Evolutionary conservation across 1,140 invertebrate genomes (phyloP).

Genomic region (Drosophila burlai): DNA sequence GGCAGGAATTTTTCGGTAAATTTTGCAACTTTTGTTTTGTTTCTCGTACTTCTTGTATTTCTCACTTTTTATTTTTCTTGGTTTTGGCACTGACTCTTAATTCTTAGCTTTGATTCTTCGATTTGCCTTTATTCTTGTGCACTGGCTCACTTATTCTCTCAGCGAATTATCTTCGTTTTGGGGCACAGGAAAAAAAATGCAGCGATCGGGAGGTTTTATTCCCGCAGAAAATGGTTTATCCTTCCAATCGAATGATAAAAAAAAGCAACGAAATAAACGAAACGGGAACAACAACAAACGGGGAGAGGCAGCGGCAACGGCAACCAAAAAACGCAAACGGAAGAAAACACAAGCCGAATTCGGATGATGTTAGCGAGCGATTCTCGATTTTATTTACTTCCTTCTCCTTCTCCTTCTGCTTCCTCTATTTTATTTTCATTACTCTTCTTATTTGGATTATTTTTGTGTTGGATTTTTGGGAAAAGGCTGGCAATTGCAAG

Average conservation of each 20-base stretch:
- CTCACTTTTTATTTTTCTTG: constrained; percentile 25
- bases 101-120: constrained; percentile 34
- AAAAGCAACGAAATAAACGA: constrained; percentile 3
- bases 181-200: constrained; percentile 42
- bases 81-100: constrained; percentile 44
- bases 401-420: not conserved
- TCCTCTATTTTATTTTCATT: constrained; percentile 12
- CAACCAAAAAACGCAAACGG: constrained; percentile 9
- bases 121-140: constrained; percentile 12
- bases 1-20: constrained; percentile 23
- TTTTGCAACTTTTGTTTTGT: constrained; percentile 51
- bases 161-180: constrained; percentile 35
- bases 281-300: constrained; percentile 4
- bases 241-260: constrained; percentile 1
- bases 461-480: constrained; percentile 16
- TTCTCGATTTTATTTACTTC: constrained; percentile 21
- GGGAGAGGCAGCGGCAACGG: not conserved
- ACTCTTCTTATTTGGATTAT: constrained; percentile 13
- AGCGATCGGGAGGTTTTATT: constrained; percentile 8
- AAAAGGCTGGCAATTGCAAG: constrained; percentile 19
- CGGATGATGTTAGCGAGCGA: constrained; percentile 7
- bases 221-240: constrained; percentile 17
- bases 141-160: constrained; percentile 25
- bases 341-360: constrained; percentile 7
- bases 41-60: constrained; percentile 30